Conservation (phyloP, 2,797 vertebrate genomes). For the Sorex maritimensis region DNA sequence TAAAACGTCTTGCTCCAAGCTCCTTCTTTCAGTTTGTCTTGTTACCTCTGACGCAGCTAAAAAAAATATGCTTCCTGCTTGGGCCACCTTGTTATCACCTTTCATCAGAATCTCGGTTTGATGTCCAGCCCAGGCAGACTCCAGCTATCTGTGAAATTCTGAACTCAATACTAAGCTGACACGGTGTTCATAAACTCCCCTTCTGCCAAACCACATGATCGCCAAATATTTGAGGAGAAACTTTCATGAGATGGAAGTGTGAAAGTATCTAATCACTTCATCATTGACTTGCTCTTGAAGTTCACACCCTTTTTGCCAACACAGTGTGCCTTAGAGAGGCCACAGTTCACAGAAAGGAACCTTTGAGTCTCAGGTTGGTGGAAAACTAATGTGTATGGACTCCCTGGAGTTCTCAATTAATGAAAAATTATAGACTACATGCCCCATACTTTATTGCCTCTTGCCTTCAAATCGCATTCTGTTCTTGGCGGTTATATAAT, state of each 20-base stretch:
- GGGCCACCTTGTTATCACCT: neutral
- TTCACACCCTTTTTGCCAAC: neutral
- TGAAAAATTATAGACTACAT: neutral
- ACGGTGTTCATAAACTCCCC: neutral
- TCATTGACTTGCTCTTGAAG: neutral
- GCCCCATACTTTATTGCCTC: neutral
- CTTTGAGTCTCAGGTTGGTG: neutral
- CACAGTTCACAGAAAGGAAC: rapidly evolving
- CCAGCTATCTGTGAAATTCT: neutral
- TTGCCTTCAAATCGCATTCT: neutral
- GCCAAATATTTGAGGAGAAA: neutral
- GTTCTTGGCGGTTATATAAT: neutral
- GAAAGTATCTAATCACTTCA: neutral
- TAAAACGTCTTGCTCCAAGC: neutral
- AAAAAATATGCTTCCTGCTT: neutral
- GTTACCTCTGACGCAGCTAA: constrained; percentile 12
- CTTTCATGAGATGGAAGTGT: neutral
- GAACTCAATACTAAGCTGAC: neutral
- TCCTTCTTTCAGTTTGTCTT: neutral
- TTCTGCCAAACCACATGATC: neutral
- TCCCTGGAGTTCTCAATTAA: neutral
- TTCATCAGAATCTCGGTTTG: constrained; percentile 43
- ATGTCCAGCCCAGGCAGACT: neutral
- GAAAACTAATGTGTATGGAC: neutral
- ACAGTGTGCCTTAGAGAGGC: too few relatives aligned